A percentile compares a stretch with the other conserved stretches of the same genome.
Evolutionary conservation across 2,888 invertebrate species (phyloP).

Genomic region (Lordiphosa andalusiaca): DNA sequence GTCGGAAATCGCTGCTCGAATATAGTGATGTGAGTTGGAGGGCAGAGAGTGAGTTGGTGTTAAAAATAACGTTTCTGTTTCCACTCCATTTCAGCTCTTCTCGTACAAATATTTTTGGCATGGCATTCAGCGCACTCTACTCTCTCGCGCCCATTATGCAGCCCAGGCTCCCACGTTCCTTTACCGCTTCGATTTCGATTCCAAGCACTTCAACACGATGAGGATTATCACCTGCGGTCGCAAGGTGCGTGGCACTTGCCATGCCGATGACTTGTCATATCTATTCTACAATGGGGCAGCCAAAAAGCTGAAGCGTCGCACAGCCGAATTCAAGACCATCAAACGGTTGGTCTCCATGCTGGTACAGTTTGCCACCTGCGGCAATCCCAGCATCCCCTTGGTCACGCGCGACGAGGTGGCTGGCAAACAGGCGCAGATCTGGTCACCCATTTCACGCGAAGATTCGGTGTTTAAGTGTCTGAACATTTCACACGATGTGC

Average conservation of each 20-base stretch:
- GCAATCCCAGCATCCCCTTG: constrained; percentile 74
- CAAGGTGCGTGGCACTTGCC: constrained; percentile 78
- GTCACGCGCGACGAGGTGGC: constrained; percentile 41
- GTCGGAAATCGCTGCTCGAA: constrained; percentile 76
- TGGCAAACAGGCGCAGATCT: constrained; percentile 27
- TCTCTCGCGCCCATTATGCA: constrained; percentile 72
- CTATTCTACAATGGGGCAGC: constrained; percentile 78
- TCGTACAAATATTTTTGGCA: constrained; percentile 80
- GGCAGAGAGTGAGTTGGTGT: not conserved
- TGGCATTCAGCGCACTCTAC: constrained; percentile 77
- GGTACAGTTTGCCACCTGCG: constrained; percentile 76
- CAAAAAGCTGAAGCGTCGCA: constrained; percentile 71
- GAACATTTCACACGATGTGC: constrained; percentile 78
- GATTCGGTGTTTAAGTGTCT: constrained; percentile 76
- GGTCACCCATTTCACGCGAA: constrained; percentile 68
- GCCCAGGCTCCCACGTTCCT: constrained; percentile 76
- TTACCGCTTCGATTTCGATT: constrained; percentile 80
- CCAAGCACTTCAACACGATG: constrained; percentile 79
- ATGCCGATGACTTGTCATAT: constrained; percentile 80
- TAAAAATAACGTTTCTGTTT: not conserved
- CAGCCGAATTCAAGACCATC: constrained; percentile 78
- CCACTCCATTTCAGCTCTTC: constrained; percentile 63
- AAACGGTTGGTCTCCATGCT: constrained; percentile 76
- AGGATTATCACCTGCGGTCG: constrained; percentile 78
- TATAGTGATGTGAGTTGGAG: constrained; percentile 76